Base-by-base conservation (phyloP, 2,888 invertebrate species). In the Crossocerus cetratus region DNA sequence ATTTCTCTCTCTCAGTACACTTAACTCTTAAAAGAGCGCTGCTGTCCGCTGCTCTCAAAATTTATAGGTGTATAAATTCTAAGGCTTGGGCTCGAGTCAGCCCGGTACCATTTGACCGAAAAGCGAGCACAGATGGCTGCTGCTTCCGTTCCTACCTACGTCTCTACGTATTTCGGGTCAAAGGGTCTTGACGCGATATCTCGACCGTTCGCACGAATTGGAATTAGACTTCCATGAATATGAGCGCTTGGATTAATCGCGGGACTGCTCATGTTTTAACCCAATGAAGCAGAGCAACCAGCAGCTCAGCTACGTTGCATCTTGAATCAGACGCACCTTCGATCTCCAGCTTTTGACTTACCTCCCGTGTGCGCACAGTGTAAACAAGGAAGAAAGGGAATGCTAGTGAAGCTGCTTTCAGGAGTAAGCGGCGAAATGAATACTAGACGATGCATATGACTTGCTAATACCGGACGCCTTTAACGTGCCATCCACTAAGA, bases 161-260 rank as follows among this genome's bases (percentile, higher is more conserved):
- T 56, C 53, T 61, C 69, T 75, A 69, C 68, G n/a, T 70, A 59
- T 49, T 59, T 61, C 57, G 61, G 32, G 67, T 49, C 23, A 71
- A 65, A 76, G 68, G 74, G 61, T 44, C 58, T 72, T 67, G 0
- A 13, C 49, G 49, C 49, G 49, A 11, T 49, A 70, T 69, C 68
- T 63, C 76, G 65, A 76, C 70, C 76, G 71, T 78, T 79, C 77
- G 69, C 80, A 16, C 49, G 84, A 80, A 82, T 82, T 86, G 80
- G 83, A 85, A 82, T 83, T 83, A 77, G 72, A 59, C 76, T 67
- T 75, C 69, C 79, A 84, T 84, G 83, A 82, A 84, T 81, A 83
- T 84, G 84, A 86, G 86, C 86, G 82, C 74, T n/a, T n/a, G n/a
- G n/a, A n/a, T n/a, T n/a, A 71, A 72, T 74, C 22, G 64, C 62